Conservation (phyloP, 2,888 invertebrate species). For the Antheraea assamensis region DNA sequence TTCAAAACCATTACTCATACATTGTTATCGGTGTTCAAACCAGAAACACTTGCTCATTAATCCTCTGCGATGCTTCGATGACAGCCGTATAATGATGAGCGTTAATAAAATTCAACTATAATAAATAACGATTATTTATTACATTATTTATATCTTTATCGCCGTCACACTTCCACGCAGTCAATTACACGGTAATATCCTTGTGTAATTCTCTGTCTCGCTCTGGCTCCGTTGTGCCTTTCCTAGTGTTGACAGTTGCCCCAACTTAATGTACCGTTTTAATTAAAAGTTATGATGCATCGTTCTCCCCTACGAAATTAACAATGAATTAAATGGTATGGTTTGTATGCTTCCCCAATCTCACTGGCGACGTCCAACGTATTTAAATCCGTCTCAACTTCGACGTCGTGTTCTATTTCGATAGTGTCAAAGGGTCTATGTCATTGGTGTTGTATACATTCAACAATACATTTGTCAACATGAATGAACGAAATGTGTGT, state of each 20-base stretch:
- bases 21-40: background rate
- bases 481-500: slow-evolving; percentile 61
- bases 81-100: slow-evolving; percentile 47
- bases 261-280: slow-evolving; percentile 68
- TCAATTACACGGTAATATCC: slow-evolving; percentile 70
- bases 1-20: background rate
- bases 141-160: slow-evolving; percentile 39
- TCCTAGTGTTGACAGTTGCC: slow-evolving; percentile 54
- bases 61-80: slow-evolving; percentile 23
- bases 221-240: slow-evolving; percentile 46
- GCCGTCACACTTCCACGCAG: slow-evolving; percentile 55
- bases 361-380: slow-evolving; percentile 45
- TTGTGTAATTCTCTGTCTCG: slow-evolving; percentile 45
- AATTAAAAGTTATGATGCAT: slow-evolving; percentile 80
- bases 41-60: slow-evolving; percentile 8
- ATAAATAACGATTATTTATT: slow-evolving; percentile 53
- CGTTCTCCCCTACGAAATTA: slow-evolving; percentile 55
- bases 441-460: slow-evolving; percentile 36
- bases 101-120: slow-evolving; percentile 59
- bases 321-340: slow-evolving; percentile 55
- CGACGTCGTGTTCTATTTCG: slow-evolving; percentile 29
- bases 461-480: slow-evolving; percentile 63
- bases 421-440: slow-evolving; percentile 26
- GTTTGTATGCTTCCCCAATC: slow-evolving; percentile 44
- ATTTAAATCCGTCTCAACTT: slow-evolving; percentile 44